phyloP scores from a whole-genome alignment of 2,888 invertebrate genomes.

The Oligia fasciuncula region DNA sequence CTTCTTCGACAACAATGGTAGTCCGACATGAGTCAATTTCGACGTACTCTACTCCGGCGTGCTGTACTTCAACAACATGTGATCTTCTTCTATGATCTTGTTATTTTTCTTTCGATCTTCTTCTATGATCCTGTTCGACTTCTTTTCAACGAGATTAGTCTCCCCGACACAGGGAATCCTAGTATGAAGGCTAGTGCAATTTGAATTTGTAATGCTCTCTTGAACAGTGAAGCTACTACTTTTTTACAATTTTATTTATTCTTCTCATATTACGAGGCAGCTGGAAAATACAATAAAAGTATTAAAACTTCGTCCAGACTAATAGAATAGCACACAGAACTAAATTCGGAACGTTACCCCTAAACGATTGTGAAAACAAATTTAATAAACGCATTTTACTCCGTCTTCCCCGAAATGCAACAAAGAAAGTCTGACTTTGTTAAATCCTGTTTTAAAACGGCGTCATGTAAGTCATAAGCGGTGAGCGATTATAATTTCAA shows the following conservation, averaged over 20 bases:
- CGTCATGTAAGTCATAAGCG: slow-evolving; percentile 28
- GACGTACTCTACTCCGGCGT: no score
- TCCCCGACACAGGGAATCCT: no score
- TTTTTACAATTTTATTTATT: neutral
- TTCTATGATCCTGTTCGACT: no score
- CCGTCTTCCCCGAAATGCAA: slow-evolving; percentile 60
- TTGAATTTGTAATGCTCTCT: neutral
- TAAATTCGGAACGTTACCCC: slow-evolving; percentile 37
- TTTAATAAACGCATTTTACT: slow-evolving; percentile 68
- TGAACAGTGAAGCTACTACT: neutral
- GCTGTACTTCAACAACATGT: no score
- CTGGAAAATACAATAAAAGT: neutral
- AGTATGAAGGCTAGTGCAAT: no score
- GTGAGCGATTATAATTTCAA: slow-evolving; percentile 14
- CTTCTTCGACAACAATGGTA: no score
- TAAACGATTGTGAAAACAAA: slow-evolving; percentile 64
- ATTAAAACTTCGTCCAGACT: slow-evolving; percentile 6
- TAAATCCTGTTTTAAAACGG: slow-evolving; percentile 57
- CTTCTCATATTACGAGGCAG: neutral
- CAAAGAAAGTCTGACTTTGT: slow-evolving; percentile 65
- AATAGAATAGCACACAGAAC: slow-evolving; percentile 12
- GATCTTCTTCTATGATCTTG: no score
- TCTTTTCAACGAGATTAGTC: no score
- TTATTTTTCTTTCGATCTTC: no score
- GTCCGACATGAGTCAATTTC: no score